Evolutionary conservation across 2,797 vertebrate genomes (phyloP), one percentile per base, ranked within the genome.

Genomic region (Crocidura indochinensis): DNA sequence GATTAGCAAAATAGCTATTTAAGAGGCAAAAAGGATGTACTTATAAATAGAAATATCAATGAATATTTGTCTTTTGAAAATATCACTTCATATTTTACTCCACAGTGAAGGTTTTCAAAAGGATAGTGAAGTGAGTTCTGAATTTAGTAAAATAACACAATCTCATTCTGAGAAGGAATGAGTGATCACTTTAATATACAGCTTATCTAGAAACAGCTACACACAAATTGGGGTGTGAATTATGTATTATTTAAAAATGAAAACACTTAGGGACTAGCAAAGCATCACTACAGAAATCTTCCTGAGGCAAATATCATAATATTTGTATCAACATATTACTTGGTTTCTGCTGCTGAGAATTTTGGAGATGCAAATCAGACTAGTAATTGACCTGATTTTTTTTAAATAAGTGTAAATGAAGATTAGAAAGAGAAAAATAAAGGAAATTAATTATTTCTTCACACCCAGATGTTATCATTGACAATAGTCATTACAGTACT

Each of bases 21-120:
- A 53, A 73, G 44, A 90, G 75, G 27, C 29, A 82, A 74, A 62
- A 17, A 86, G 69, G 46, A 31, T 76, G 20, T 6, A 88, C 62
- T 82, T 65, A 73, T 46, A 81, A 65, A 68, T 69, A 84, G 84
- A 93, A 72, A 5, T 62, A 22, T 46, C 68, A 71, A 47, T 74
- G 19, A 51, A 4, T 56, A 85, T 20, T 11, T 72, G 6, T 49
- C 14, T 76, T 85, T 82, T 74, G 53, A 14, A 91, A 79, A 15
- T 20, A 71, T 11, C 74, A 4, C 15, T 29, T 51, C 65, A 67
- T 53, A 8, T 49, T 90, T 87, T 60, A 60, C 56, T 62, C 31
- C 69, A 90, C 7, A 77, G 11, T 27, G 20, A 78, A 12, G 10
- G 29, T 76, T n/a, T 77, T 73, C 8, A 29, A 87, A 56, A 67